Evolutionary conservation across 2,113 vertebrate species (phyloP).

Genomic region (Mohoua ochrocephala): DNA sequence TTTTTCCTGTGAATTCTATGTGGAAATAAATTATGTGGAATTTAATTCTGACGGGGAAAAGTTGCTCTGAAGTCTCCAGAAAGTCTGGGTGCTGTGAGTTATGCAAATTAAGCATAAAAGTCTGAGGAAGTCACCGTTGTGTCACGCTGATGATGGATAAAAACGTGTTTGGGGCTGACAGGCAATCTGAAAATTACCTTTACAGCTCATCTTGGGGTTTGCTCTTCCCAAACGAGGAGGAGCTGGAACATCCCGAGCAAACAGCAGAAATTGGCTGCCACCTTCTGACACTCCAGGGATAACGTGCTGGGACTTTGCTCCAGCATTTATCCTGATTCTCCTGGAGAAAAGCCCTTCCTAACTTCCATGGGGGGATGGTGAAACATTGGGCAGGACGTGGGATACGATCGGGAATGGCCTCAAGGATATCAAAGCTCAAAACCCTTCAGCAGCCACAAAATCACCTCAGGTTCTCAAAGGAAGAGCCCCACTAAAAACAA

Average conservation of each 20-base stretch:
- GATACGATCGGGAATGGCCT: conserved; percentile 1
- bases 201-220: conserved; percentile 58
- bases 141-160: conserved; percentile 63
- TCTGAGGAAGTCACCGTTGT: conserved; percentile 1
- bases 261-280: conserved; percentile 54
- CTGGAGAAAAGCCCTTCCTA: not conserved
- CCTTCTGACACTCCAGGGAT: conserved; percentile 42
- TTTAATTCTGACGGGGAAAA: not conserved
- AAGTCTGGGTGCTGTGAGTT: not conserved
- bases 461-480: not conserved
- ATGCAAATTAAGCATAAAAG: conserved; percentile 57
- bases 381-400: not conserved
- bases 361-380: not conserved
- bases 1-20: not conserved
- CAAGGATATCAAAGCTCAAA: conserved; percentile 40
- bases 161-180: conserved; percentile 61
- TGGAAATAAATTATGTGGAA: not conserved
- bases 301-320: conserved; percentile 1
- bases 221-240: conserved; percentile 8
- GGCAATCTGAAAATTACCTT: conserved; percentile 68
- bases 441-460: conserved; percentile 27
- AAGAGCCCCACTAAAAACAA: not conserved
- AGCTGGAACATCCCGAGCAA: conserved; percentile 61
- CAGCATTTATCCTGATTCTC: conserved; percentile 31
- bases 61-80: not conserved